Evolutionary conservation across 2,888 invertebrate genomes (phyloP), one percentile per base, ranked within the genome.

Genomic region (Suillia variegata): DNA sequence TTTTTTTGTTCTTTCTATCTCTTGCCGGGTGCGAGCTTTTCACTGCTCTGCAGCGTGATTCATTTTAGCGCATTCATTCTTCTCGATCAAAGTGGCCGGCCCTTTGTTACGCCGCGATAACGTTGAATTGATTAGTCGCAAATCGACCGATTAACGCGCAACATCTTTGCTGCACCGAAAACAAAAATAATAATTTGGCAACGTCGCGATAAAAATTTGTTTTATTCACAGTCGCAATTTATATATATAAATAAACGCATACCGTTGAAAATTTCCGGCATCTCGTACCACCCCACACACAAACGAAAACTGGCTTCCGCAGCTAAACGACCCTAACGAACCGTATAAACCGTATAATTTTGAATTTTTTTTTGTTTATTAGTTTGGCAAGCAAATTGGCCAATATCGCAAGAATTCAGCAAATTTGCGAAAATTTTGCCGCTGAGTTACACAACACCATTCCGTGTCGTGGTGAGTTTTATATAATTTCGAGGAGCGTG

Each of bases 91-190:
- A n/a, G 38, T 38, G 45, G 17, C 15, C 4, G 72, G 62, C 61
- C 66, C 52, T 59, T 57, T 17, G 54, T 45, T 17, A 6, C 20
- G 17, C 5, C 5, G 45, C 45, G 13, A 8, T 5, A 45, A 4
- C 45, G 20, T 3, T 58, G 73, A 68, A 74, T 74, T 76, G 75
- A 79, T 80, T 80, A 80, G 79, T 80, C 75, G 77, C 77, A 74
- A 74, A 74, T 75, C 78, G 78, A 81, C 80, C 80, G 80, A 81
- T 78, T 74, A 72, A 71, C 71, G 73, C 78, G 75, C 73, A 75
- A 74, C 76, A 75, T 76, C 73, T 64, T 62, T n/a, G 50, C 53
- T 42, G 51, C 49, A 53, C n/a, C 4, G 45, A 13, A 6, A 18
- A 5, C 18, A 18, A 17, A 45, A 45, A 13, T 38, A 38, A 38